Conservation (phyloP, 2,888 invertebrate species). For the Agonopterix alstromeriana region DNA sequence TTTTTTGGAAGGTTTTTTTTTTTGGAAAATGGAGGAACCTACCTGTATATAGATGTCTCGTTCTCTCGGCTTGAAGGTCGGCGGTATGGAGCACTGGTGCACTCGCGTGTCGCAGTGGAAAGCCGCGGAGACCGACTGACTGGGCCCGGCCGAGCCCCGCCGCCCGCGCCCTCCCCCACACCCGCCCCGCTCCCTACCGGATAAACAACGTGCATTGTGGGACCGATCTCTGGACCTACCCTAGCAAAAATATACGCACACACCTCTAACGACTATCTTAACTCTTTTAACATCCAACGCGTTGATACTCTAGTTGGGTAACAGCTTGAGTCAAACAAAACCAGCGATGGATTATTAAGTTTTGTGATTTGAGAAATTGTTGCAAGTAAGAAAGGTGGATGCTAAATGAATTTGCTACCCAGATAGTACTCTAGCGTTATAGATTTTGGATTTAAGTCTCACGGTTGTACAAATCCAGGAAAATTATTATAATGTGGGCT, state of each 20-base stretch:
- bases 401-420: slow-evolving; percentile 56
- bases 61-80: slow-evolving; percentile 72
- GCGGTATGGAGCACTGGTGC: slow-evolving; percentile 55
- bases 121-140: slow-evolving; percentile 33
- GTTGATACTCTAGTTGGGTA: neutral
- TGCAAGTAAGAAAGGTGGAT: slow-evolving; percentile 28
- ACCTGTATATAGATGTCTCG: slow-evolving; percentile 69
- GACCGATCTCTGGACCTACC: slow-evolving; percentile 62
- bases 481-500: no score
- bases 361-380: slow-evolving; percentile 15
- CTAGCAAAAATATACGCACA: slow-evolving; percentile 41
- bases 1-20: slow-evolving; percentile 10
- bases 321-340: neutral
- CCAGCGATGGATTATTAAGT: slow-evolving; percentile 14
- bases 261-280: slow-evolving; percentile 27
- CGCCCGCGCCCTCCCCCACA: slow-evolving; percentile 30
- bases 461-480: slow-evolving; percentile 11
- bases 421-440: slow-evolving; percentile 60
- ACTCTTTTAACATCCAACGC: slow-evolving; percentile 21
- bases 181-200: slow-evolving; percentile 55
- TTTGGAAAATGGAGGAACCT: slow-evolving; percentile 26
- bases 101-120: slow-evolving; percentile 43
- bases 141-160: slow-evolving; percentile 47
- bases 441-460: slow-evolving; percentile 62
- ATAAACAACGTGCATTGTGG: slow-evolving; percentile 76